Base-by-base conservation (phyloP, 2,113 vertebrate species). In the Haplochromis burtoni region DNA sequence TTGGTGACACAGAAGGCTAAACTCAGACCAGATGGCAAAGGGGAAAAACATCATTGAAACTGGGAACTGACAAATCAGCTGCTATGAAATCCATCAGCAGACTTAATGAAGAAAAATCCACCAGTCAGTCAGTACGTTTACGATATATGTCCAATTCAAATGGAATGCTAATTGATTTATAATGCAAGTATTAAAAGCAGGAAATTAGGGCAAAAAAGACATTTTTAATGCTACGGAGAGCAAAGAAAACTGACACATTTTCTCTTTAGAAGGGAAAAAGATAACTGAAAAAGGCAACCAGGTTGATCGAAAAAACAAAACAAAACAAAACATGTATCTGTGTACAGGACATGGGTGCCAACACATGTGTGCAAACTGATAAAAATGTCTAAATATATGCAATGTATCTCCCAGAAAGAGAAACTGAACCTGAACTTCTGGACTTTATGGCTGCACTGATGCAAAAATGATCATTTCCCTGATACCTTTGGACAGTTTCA, bases 11-110 rank as follows among this genome's bases (percentile, higher is more conserved):
- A 80, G 68, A 53, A 49, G 71, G 13, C 55, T 88, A 89, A 94
- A 95, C 86, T 83, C 84, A 91, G 89, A 93, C 87, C 94, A 95
- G 92, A 95, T 94, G 93, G 90, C 53, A 82, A 47, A 54, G 29
- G 38, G 68, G 80, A 55, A 88, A 68, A 84, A 82, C 84, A 78
- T 7, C 71, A 83, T 87, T 61, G 88, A 88, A 71, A 80, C n/a
- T 19, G 76, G 53, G 73, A 87, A 88, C 19, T 89, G 84, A 89
- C 82, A 89, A 93, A 94, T 94, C 87, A 88, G 92, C 90, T 93
- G 92, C 83, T 82, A 81, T n/a, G 29, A 38, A 86, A 87, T 82
- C 81, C 85, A 83, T 91, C 93, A 91, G 82, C 80, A 9, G 61
- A 63, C 80, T 61, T 83, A 88, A 92, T 85, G 73, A 14, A 86